Percentiles rank a stretch among this genome's conserved stretches.
phyloP scores from a whole-genome alignment of 2,113 vertebrate species.

The Dicentrarchus labrax region DNA sequence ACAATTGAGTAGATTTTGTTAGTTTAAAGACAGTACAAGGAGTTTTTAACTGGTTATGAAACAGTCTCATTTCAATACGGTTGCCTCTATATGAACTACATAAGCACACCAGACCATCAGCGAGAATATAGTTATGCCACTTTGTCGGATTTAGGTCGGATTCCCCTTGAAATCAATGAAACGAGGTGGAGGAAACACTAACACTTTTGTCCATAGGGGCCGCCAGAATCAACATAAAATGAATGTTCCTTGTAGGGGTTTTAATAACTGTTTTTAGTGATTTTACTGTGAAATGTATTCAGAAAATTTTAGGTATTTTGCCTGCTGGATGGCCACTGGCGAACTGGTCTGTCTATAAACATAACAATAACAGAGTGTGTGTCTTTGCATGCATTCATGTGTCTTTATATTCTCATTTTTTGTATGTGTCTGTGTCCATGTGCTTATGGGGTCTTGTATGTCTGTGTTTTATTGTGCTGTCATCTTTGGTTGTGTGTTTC shows the following conservation, averaged over 20 bases:
- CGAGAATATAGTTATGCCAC: too few relatives aligned
- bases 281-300: not conserved
- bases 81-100: too few relatives aligned
- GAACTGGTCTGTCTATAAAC: not conserved
- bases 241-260: too few relatives aligned
- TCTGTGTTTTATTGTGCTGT: conserved; percentile 38
- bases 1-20: not conserved
- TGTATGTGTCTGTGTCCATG: conserved; percentile 32
- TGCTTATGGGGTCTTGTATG: conserved; percentile 23
- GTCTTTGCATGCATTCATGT: conserved; percentile 34
- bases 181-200: too few relatives aligned
- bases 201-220: too few relatives aligned
- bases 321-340: not conserved
- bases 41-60: too few relatives aligned
- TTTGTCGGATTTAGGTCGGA: too few relatives aligned
- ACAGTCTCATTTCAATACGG: too few relatives aligned
- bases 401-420: conserved; percentile 36
- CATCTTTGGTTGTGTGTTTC: conserved; percentile 13
- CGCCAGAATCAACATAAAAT: too few relatives aligned
- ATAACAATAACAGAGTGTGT: not conserved
- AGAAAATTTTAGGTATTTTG: not conserved
- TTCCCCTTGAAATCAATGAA: too few relatives aligned
- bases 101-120: too few relatives aligned
- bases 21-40: too few relatives aligned
- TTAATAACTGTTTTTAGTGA: not conserved